A percentile compares a stretch with the other conserved stretches of the same genome.
Evolutionary conservation across 2,888 invertebrate genomes (phyloP).

Genomic region (Thelaira solivaga): DNA sequence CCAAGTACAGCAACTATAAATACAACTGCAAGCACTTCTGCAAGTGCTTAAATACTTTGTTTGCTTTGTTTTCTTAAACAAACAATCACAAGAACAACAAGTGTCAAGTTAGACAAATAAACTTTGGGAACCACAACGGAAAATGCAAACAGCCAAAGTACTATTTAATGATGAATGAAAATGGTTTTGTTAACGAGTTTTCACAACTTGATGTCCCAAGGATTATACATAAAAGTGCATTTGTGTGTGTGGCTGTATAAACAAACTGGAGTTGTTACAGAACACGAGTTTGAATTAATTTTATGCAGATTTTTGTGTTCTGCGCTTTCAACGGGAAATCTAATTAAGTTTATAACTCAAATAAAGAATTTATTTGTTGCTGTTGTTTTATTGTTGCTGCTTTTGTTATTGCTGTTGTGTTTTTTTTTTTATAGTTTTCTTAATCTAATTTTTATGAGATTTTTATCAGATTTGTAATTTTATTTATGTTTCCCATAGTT

Average conservation of each 20-base stretch:
- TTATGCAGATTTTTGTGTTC: conserved; percentile 26
- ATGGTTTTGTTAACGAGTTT: conserved; percentile 19
- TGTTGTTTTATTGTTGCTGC: no score
- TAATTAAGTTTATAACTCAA: not conserved
- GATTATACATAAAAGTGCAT: no score
- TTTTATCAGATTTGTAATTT: conserved; percentile 7
- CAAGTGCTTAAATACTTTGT: conserved; percentile 31
- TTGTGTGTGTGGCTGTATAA: no score
- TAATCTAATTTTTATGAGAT: conserved; percentile 14
- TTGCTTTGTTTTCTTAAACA: conserved; percentile 53
- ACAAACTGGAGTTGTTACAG: not conserved
- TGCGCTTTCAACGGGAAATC: not conserved
- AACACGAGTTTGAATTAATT: not conserved
- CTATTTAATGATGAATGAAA: not conserved
- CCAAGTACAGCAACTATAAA: no score
- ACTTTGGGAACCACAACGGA: not conserved
- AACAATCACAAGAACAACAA: conserved; percentile 50
- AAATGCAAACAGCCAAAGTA: not conserved
- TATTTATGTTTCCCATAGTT: no score
- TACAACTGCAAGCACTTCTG: no score
- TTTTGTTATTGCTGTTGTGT: no score
- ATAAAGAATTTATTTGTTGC: no score
- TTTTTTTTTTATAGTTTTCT: conserved; percentile 15
- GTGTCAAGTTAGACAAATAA: conserved; percentile 52
- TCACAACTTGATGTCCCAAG: conserved; percentile 25